A percentile compares a stretch with the other conserved stretches of the same genome.
These are phyloP conservation scores for Drosophila infuscata DNA, from an alignment of 2,888 invertebrate genomes.

Conservation along the genomic window DNA sequence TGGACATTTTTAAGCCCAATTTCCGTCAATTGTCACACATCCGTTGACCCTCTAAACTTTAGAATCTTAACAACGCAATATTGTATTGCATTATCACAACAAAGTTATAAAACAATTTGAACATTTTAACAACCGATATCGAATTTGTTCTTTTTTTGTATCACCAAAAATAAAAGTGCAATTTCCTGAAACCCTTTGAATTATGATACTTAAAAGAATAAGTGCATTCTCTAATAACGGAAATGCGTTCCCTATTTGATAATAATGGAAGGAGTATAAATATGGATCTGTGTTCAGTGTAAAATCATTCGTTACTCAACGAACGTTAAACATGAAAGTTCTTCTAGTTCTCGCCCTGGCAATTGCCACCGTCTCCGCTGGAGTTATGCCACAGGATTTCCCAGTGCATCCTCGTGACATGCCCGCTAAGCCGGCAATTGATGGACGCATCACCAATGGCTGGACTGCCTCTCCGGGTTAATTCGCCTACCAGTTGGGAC, in stretches of 20 bases:
- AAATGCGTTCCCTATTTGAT: not conserved
- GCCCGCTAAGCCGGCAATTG: slow-evolving; percentile 34
- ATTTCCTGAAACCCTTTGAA: not conserved
- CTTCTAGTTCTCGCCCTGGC: slow-evolving; percentile 69
- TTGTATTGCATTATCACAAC: not conserved
- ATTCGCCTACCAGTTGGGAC: slow-evolving; percentile 79
- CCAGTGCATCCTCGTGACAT: slow-evolving; percentile 67
- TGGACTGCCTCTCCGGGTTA: slow-evolving; percentile 58
- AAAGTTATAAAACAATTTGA: not conserved
- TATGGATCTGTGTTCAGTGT: not conserved
- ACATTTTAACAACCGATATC: not conserved
- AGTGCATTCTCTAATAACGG: slow-evolving; percentile 14
- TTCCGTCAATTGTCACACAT: not conserved
- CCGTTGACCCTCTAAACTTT: not conserved
- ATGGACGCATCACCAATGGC: slow-evolving; percentile 79
- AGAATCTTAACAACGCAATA: not conserved
- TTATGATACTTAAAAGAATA: not conserved
- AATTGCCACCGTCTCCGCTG: slow-evolving; percentile 68
- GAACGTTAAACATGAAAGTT: slow-evolving; percentile 66
- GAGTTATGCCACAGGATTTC: slow-evolving; percentile 44
- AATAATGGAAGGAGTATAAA: slow-evolving; percentile 31
- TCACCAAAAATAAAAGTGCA: not conserved
- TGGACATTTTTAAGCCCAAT: not conserved
- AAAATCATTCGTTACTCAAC: slow-evolving; percentile 51
- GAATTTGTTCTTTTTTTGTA: not conserved